Percentiles rank a stretch among this genome's conserved stretches.
phyloP scores from a whole-genome alignment of 2,113 vertebrate genomes.

The Butorides virescens region DNA sequence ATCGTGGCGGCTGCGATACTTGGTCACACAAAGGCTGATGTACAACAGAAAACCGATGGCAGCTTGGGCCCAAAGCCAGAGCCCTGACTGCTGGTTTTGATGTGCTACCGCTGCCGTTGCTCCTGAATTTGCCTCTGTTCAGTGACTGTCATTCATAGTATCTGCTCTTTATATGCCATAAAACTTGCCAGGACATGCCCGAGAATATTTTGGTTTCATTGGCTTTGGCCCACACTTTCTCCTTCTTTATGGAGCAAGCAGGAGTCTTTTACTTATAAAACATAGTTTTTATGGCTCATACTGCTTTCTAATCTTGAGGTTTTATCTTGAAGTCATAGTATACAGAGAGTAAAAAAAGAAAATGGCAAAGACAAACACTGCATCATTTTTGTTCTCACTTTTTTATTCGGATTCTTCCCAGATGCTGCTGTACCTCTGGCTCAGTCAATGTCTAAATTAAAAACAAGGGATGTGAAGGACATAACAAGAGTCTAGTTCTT shows the following conservation, averaged over 20 bases:
- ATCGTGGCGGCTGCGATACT: not conserved
- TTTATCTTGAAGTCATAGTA: not conserved
- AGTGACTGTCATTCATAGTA: not conserved
- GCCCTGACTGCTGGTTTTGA: not conserved
- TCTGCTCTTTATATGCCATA: not conserved
- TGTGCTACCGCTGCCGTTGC: not conserved
- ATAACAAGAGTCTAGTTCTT: not conserved
- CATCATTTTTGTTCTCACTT: not conserved
- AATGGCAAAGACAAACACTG: not conserved
- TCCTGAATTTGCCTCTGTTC: not conserved
- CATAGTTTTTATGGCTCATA: not conserved
- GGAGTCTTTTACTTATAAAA: not conserved
- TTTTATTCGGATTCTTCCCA: not conserved
- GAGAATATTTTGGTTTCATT: not conserved
- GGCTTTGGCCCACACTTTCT: not conserved
- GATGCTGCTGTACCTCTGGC: not conserved
- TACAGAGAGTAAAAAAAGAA: not conserved
- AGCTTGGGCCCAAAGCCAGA: not conserved
- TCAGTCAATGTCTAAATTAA: not conserved
- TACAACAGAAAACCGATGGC: not conserved
- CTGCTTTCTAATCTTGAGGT: not conserved
- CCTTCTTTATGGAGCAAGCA: not conserved
- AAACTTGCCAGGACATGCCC: not conserved
- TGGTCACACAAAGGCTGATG: not conserved
- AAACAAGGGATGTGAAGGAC: not conserved